Evolutionary conservation across 2,113 vertebrate species (phyloP), one percentile per base, ranked within the genome.

Genomic region (Tor tambroides): DNA sequence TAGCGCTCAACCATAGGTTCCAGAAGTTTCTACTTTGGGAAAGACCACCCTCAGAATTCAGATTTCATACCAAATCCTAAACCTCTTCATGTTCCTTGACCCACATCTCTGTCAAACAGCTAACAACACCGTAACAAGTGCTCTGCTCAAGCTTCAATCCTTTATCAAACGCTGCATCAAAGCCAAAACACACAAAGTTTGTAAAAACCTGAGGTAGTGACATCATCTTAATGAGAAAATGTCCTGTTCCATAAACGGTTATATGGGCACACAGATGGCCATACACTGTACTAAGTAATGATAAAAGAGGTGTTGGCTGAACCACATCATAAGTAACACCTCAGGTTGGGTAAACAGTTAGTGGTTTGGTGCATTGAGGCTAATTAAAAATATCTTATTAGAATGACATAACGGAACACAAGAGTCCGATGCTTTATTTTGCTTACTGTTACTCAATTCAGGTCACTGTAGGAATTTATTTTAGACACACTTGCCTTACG

Each of bases 211-310:
- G 26, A 28, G 28, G 80, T 51, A 8, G 19, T 83, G 80, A 83
- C 80, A 83, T 83, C 41, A 83, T 30, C 38, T 71, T 51, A 69
- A 83, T 71, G 80, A 69, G 17, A 83, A 61, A 19, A 78, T 67
- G 21, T 81, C 79, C 80, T 35, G 80, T 32, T 43, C 61, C 49
- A 63, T 69, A 46, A 41, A 67, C 0, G n/a, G 19, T n/a, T 21
- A 63, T 30, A 65, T 46, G 35, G 35, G 59, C 38, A 65, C n/a
- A 65, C 12, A 79, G 9, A 59, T 15, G 2, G 32, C 11, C 54
- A n/a, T 80, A 7, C 35, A 65, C n/a, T 67, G n/a, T 65, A 43
- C 79, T 15, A 80, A 63, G 56, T 63, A 80, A 80, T 41, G 79
- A 61, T 80, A 63, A 38, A 61, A n/a, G 32, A 61, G 56, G 56